Conservation (phyloP, 2,888 invertebrate species). For the Octonoba sinensis region DNA sequence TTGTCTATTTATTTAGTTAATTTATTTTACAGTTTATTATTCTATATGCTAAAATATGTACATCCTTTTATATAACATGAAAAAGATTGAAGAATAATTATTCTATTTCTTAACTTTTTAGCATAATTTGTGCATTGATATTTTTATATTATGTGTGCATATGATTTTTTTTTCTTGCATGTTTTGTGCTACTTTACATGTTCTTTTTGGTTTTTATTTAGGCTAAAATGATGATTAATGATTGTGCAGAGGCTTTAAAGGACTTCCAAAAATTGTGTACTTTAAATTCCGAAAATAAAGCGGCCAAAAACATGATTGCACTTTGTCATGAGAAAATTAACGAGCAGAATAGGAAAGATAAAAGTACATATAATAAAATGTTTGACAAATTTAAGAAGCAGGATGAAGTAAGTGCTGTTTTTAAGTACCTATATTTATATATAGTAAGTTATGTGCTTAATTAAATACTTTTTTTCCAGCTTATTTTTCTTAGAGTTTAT, state of each 20-base stretch:
- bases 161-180: too few relatives aligned
- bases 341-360: slow-evolving; percentile 83
- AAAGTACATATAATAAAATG: slow-evolving; percentile 92
- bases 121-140: too few relatives aligned
- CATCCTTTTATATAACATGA: too few relatives aligned
- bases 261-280: slow-evolving; percentile 84
- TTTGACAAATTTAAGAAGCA: slow-evolving; percentile 84
- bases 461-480: neutral
- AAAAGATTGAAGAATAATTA: too few relatives aligned
- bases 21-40: too few relatives aligned
- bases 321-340: slow-evolving; percentile 82
- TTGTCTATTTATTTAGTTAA: too few relatives aligned
- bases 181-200: too few relatives aligned
- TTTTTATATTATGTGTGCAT: too few relatives aligned
- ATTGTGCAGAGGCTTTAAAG: slow-evolving; percentile 81
- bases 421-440: neutral
- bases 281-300: slow-evolving; percentile 87
- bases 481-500: neutral
- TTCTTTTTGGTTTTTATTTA: neutral
- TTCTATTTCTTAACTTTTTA: too few relatives aligned
- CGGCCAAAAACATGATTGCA: slow-evolving; percentile 82
- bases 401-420: slow-evolving; percentile 59
- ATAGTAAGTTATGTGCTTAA: neutral
- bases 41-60: too few relatives aligned
- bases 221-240: slow-evolving; percentile 75